phyloP scores from a whole-genome alignment of 2,797 vertebrate species.

The Acomys russatus region DNA sequence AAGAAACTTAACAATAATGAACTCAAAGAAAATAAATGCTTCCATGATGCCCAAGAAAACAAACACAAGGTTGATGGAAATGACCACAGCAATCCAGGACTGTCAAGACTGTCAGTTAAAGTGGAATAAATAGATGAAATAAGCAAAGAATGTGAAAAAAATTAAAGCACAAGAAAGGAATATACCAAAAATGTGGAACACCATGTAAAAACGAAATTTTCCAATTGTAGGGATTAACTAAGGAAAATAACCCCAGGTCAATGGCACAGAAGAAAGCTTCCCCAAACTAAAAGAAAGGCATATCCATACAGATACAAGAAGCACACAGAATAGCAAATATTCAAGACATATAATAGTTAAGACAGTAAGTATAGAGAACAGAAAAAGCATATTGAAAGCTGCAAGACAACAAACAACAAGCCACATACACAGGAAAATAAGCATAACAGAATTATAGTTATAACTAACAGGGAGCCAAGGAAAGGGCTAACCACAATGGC shows the following conservation, averaged over 20 bases:
- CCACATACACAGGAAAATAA: background rate
- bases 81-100: background rate
- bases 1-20: background rate
- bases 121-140: background rate
- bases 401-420: background rate
- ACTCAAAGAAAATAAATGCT: background rate
- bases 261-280: background rate
- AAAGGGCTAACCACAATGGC: background rate
- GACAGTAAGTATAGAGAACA: background rate
- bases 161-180: background rate
- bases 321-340: background rate
- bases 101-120: background rate
- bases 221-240: background rate
- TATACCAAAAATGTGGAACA: background rate
- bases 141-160: background rate
- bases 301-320: background rate
- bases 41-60: background rate
- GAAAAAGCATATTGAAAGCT: background rate
- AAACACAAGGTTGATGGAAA: background rate
- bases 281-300: background rate
- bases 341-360: background rate
- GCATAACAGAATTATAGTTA: background rate
- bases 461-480: background rate
- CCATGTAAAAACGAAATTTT: background rate
- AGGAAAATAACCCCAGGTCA: background rate